Evolutionary conservation across 2,888 invertebrate genomes (phyloP), one percentile per base, ranked within the genome.

Genomic region (Pachycephus smyrnensis): DNA sequence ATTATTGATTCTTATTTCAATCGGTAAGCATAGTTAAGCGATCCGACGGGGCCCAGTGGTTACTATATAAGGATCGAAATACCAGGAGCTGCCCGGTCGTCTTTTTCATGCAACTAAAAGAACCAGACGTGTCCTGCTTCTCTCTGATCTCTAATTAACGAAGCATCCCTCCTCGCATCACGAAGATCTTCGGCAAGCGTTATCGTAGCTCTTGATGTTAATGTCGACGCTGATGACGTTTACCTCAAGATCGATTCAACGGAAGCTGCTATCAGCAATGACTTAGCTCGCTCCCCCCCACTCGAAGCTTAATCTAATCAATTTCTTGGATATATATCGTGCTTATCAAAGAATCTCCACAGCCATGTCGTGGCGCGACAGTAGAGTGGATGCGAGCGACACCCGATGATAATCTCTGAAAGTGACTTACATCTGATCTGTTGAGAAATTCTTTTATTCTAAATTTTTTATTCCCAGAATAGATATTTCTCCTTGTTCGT

Each of bases 331-430:
- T 73, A 73, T n/a, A 73, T 35, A 32, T 33, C 11, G 15, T 55
- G 69, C 55, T 77, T 77, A 77, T 77, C 77, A 33, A 77, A 68
- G n/a, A 75, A 69, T 30, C 35, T n/a, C 23, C 40, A 55, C 15
- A 55, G 40, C 40, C 40, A 55, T 55, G 23, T 55, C 40, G 23
- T 55, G 15, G 40, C 23, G 40, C 2, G 40, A 55, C 40, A 55
- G 6, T 55, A 55, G 23, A 55, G 40, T 23, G 40, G 23, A 55
- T 23, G 23, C 6, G 23, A 55, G 40, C 40, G 40, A 55, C 40
- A 55, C 9, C 23, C 40, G 40, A 23, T 23, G 15, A 55, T 23
- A 55, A 55, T 55, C 15, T 23, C 40, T 55, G 2, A 40, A 4
- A 6, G 40, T 23, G 40, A 23, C 15, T 40, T 40, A 55, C 23